Conservation (phyloP, 2,888 invertebrate genomes). For the Pterostichus madidus region DNA sequence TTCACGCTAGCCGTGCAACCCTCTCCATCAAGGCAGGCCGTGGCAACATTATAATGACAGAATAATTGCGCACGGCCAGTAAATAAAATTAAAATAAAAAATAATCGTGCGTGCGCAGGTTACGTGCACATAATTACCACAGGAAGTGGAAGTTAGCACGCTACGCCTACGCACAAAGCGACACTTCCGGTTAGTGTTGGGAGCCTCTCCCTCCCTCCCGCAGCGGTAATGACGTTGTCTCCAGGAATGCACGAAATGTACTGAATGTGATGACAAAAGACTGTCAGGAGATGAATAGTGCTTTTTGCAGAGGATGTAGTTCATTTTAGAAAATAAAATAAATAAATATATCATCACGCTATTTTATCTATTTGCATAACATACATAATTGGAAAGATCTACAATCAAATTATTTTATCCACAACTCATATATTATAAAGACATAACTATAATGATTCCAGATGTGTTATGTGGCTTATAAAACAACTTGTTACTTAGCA, state of each 20-base stretch:
- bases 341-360: too few species aligned
- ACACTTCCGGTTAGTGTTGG: slow-evolving; percentile 56
- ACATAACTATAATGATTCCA: too few species aligned
- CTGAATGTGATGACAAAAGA: slow-evolving; percentile 33
- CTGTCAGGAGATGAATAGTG: too few species aligned
- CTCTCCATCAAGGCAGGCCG: slow-evolving; percentile 16
- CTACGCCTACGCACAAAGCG: slow-evolving; percentile 66
- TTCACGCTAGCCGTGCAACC: slow-evolving; percentile 47
- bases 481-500: too few species aligned
- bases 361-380: too few species aligned
- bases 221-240: slow-evolving; percentile 32
- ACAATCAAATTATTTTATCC: too few species aligned
- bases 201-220: neutral
- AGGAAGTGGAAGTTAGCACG: slow-evolving; percentile 66
- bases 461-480: too few species aligned
- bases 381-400: too few species aligned
- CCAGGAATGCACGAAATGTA: slow-evolving; percentile 35
- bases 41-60: slow-evolving; percentile 62
- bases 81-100: slow-evolving; percentile 67
- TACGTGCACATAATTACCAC: slow-evolving; percentile 52
- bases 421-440: too few species aligned
- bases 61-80: slow-evolving; percentile 63
- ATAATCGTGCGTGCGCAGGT: slow-evolving; percentile 60
- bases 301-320: too few species aligned
- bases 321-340: too few species aligned